Evolutionary conservation across 35 echinoderm and acorn worm genomes (phyloP), one percentile per base, ranked within the genome.

Genomic region (Holothuria glaberrima): DNA sequence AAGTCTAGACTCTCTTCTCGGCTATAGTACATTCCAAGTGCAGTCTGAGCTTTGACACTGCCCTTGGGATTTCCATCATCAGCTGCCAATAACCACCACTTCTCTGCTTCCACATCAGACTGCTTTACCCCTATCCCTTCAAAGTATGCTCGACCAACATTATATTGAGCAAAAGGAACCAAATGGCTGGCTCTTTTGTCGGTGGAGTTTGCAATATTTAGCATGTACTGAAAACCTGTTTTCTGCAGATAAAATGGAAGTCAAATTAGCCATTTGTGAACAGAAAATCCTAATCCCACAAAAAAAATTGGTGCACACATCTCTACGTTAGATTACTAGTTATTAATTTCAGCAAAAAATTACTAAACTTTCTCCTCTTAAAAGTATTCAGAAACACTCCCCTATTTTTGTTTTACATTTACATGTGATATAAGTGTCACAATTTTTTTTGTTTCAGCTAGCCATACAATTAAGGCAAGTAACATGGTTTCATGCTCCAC

Each of bases 61-160:
- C 91, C 93, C 54, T 93, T 86, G 18, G 97, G 97, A 80, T 99
- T 95, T 0, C 97, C 97, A 58, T 99, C 97, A 63, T 99, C 94
- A 0, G 97, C 97, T 5, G 97, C 93, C n/a, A 99, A 78, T n/a
- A 99, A 83, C 97, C 97, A 99, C 88, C 94, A 99, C 48, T 80
- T 88, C 52, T 99, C 97, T 20, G 97, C 97, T 62, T 99, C 97
- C 0, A 21, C 44, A 58, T 99, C 93, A 1, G 93, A 99, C 86
- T 99, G 97, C 69, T 90, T 92, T 4, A 99, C 88, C 5, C 97
- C 97, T 61, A 80, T 95, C 38, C 97, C 97, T 88, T 99, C 97
- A 89, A 95, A 94, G 71, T 92, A 93, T 19, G 97, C 97, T 41
- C 97, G 77, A 6, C 93, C 97, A 32, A 99, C 83, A 46, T 99